Evolutionary conservation across 2,888 invertebrate genomes (phyloP), one percentile per base, ranked within the genome.

Genomic region (Sphaeridia pumilis): DNA sequence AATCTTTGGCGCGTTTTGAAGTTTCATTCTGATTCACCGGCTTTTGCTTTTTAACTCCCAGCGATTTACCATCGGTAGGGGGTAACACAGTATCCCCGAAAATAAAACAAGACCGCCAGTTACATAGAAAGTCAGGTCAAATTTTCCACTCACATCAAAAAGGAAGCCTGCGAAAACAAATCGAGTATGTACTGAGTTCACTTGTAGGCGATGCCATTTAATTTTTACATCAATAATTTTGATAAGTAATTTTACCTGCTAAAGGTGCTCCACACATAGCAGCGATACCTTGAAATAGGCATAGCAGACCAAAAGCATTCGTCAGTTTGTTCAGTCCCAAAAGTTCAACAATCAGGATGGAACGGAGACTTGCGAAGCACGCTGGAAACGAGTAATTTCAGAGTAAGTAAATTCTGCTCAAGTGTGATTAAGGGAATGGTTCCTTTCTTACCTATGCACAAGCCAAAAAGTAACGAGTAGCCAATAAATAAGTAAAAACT

Each of bases 351-450:
- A 78, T 68, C 54, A 94, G 78, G 59, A 97, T 87, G 4, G 95
- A 93, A 53, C 95, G 81, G 38, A 97, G 75, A 0, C 95, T 90
- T 10, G 94, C 89, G 70, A 94, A 97, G 66, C 88, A 88, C 25
- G 95, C 95, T 90, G 76, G 10, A 78, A 59, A 58, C n/a, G n/a
- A n/a, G n/a, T n/a, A n/a, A n/a, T n/a, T n/a, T n/a, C n/a, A n/a
- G n/a, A n/a, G n/a, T n/a, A n/a, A n/a, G n/a, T n/a, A n/a, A n/a
- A n/a, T n/a, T n/a, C n/a, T n/a, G n/a, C n/a, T n/a, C n/a, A n/a
- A n/a, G n/a, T n/a, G n/a, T n/a, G n/a, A n/a, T n/a, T n/a, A n/a
- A n/a, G n/a, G n/a, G n/a, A n/a, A n/a, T n/a, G n/a, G n/a, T n/a
- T n/a, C n/a, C 25, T 7, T 65, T 77, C 82, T 79, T 71, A 92